Percentiles rank a stretch among this genome's conserved stretches.
Evolutionary conservation across 2,888 invertebrate species (phyloP).

Genomic region (Calameuta pallipes): DNA sequence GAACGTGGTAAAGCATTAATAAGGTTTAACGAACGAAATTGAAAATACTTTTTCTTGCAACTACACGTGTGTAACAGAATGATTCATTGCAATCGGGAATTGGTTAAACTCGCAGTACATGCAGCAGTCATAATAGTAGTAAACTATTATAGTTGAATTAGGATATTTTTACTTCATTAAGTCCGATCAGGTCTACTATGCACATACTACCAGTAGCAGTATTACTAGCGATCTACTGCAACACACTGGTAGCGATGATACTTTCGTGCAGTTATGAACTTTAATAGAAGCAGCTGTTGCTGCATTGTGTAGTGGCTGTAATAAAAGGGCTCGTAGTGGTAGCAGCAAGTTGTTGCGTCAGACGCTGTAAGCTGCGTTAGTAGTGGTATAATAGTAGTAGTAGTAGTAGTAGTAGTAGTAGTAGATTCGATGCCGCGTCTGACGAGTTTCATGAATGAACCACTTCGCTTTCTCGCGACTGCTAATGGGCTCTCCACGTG

Average conservation of each 20-base stretch:
- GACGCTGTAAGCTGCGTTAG: constrained; percentile 23
- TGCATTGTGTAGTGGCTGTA: constrained; percentile 12
- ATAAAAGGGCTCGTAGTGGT: constrained; percentile 11
- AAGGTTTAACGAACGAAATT: too few relatives aligned
- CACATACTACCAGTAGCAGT: too few relatives aligned
- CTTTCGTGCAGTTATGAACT: not conserved
- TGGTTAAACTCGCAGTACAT: not conserved
- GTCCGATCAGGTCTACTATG: too few relatives aligned
- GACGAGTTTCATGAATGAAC: constrained; percentile 60
- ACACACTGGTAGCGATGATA: too few relatives aligned
- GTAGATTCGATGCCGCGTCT: constrained; percentile 34
- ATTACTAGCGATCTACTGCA: too few relatives aligned
- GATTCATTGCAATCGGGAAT: too few relatives aligned
- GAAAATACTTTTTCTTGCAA: too few relatives aligned
- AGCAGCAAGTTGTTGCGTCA: constrained; percentile 13
- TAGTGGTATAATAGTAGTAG: constrained; percentile 31
- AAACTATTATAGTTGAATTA: not conserved
- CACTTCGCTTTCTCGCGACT: constrained; percentile 45
- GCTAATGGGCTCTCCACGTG: constrained; percentile 51
- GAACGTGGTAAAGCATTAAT: too few relatives aligned
- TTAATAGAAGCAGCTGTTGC: constrained; percentile 7
- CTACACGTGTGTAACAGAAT: too few relatives aligned
- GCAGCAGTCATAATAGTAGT: constrained; percentile 12
- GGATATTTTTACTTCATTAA: too few relatives aligned
- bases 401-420: constrained; percentile 30